A percentile compares a stretch with the other conserved stretches of the same genome.
Conservation (phyloP, 1,140 invertebrate genomes). For the Tetragonula clypearis region DNA sequence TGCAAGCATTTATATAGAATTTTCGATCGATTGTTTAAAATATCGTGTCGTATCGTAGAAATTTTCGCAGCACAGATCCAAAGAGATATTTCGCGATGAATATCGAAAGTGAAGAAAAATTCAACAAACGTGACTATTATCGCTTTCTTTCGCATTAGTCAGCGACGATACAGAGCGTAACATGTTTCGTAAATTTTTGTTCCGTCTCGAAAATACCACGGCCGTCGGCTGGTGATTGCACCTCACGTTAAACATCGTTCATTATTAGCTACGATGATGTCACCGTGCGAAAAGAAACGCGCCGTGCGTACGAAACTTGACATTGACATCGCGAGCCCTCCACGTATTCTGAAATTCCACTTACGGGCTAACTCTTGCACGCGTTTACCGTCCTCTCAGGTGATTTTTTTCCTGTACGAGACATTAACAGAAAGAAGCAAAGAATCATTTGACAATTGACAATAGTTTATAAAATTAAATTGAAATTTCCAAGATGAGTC, state of each 20-base stretch:
- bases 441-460: not conserved
- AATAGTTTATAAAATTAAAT: not conserved
- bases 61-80: not conserved
- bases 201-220: not conserved
- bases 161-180: not conserved
- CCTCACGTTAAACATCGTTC: conserved; percentile 4
- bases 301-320: conserved; percentile 25
- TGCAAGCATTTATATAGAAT: not conserved
- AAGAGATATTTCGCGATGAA: not conserved
- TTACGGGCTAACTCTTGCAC: no score
- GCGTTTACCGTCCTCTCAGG: no score
- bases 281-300: conserved; percentile 48
- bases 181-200: conserved; percentile 6
- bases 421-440: not conserved
- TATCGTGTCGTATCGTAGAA: not conserved
- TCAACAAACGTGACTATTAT: not conserved
- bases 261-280: conserved; percentile 55
- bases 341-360: not conserved
- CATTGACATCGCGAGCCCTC: conserved; percentile 35
- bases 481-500: not conserved
- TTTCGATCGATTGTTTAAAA: not conserved
- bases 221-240: conserved; percentile 6
- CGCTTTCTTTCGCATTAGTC: conserved; percentile 1
- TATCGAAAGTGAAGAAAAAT: not conserved
- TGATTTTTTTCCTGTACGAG: not conserved